phyloP scores from a whole-genome alignment of 2,113 vertebrate genomes.

The Loxodonta africana region DNA sequence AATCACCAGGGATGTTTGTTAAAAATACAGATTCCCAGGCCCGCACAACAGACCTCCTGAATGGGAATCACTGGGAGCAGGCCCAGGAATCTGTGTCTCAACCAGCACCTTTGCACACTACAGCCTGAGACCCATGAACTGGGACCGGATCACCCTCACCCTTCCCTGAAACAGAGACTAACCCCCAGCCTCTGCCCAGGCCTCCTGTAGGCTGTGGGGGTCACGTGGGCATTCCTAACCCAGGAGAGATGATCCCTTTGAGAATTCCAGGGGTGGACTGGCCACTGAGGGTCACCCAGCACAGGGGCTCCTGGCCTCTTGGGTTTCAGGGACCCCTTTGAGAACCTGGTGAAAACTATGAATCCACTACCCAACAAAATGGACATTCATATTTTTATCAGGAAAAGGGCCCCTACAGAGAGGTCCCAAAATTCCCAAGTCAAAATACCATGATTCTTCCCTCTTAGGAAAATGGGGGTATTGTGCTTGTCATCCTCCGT shows the following conservation, averaged over 20 bases:
- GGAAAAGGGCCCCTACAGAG: background rate
- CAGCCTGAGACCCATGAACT: background rate
- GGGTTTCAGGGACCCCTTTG: background rate
- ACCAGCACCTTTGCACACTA: background rate
- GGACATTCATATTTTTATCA: background rate
- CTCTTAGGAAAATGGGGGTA: background rate
- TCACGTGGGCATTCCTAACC: background rate
- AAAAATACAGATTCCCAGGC: background rate
- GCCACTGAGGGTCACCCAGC: background rate
- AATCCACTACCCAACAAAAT: background rate
- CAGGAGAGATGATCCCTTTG: background rate
- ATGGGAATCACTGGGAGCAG: background rate
- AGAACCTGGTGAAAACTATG: background rate
- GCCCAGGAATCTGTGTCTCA: background rate
- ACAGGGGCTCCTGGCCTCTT: background rate
- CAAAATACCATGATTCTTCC: background rate
- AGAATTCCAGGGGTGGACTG: background rate
- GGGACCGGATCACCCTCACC: background rate
- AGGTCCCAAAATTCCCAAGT: background rate
- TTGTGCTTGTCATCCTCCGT: too few species aligned
- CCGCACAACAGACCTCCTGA: background rate
- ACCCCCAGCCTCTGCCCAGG: background rate
- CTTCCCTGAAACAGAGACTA: background rate
- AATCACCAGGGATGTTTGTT: background rate
- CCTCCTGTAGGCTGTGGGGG: background rate